Conservation (phyloP, 1,140 invertebrate genomes). For the Alviniconcha marisindica region DNA sequence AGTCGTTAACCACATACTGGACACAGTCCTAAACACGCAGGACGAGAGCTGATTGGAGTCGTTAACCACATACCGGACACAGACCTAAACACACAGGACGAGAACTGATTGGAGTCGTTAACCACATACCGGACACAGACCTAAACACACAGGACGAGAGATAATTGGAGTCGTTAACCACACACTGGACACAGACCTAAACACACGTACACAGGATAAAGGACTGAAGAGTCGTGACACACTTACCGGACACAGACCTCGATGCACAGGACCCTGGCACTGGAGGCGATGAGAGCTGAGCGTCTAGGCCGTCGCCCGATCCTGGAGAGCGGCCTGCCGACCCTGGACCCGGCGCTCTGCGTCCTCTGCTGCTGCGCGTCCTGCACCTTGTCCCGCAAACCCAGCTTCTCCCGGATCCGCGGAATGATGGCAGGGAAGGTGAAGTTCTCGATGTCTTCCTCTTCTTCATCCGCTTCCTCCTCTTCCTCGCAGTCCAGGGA, state of each 20-base stretch:
- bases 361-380: not conserved
- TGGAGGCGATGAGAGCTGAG: slow-evolving; percentile 32
- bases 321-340: slow-evolving; percentile 39
- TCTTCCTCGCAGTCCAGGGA: slow-evolving; percentile 45
- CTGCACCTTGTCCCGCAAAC: not conserved
- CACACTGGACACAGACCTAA: no score
- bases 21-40: no score
- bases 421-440: slow-evolving; percentile 50
- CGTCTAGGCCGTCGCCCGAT: slow-evolving; percentile 40
- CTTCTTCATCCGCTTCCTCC: slow-evolving; percentile 43
- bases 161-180: no score
- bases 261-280: slow-evolving; percentile 47
- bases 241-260: slow-evolving; percentile 61
- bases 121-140: no score
- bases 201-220: no score
- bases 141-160: no score
- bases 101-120: no score
- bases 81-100: no score
- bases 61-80: no score
- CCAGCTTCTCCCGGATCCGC: slow-evolving; percentile 37
- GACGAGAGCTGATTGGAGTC: no score
- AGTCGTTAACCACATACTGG: no score
- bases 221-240: no score
- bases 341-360: not conserved
- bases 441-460: slow-evolving; percentile 47